Percentiles rank a stretch among this genome's conserved stretches.
phyloP scores from a whole-genome alignment of 2,888 invertebrate species.

The Augiades crinisus region DNA sequence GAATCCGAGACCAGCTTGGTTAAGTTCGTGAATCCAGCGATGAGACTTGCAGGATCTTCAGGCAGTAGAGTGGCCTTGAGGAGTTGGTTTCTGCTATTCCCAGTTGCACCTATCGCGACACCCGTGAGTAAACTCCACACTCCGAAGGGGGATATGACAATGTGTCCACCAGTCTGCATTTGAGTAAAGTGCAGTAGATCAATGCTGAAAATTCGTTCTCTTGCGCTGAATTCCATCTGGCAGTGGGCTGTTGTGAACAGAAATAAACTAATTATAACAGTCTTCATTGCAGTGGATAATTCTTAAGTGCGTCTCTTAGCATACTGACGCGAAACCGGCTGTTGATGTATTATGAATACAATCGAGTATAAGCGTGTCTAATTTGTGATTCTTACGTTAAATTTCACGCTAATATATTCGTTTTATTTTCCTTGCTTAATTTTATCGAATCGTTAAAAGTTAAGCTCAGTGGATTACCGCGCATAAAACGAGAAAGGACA shows the following conservation, averaged over 20 bases:
- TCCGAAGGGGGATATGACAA: slow-evolving; percentile 73
- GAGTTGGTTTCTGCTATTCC: slow-evolving; percentile 56
- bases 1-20: slow-evolving; percentile 53
- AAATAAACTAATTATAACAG: slow-evolving; percentile 45
- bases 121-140: slow-evolving; percentile 75
- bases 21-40: slow-evolving; percentile 55
- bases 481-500: no score
- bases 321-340: slow-evolving; percentile 10
- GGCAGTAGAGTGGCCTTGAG: slow-evolving; percentile 60
- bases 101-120: slow-evolving; percentile 63
- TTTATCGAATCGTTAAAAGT: no score
- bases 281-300: slow-evolving; percentile 46
- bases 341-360: slow-evolving; percentile 13
- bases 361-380: slow-evolving; percentile 2
- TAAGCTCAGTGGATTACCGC: no score
- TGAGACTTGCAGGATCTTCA: slow-evolving; percentile 42
- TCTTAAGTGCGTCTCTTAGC: background rate
- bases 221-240: slow-evolving; percentile 58
- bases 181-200: slow-evolving; percentile 66
- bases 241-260: slow-evolving; percentile 51
- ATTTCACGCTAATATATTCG: no score
- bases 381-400: slow-evolving; percentile 10
- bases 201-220: slow-evolving; percentile 68
- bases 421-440: no score
- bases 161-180: slow-evolving; percentile 58